Conservation (phyloP, 35 echinoderm and acorn worm species). For the Apostichopus japonicus region DNA sequence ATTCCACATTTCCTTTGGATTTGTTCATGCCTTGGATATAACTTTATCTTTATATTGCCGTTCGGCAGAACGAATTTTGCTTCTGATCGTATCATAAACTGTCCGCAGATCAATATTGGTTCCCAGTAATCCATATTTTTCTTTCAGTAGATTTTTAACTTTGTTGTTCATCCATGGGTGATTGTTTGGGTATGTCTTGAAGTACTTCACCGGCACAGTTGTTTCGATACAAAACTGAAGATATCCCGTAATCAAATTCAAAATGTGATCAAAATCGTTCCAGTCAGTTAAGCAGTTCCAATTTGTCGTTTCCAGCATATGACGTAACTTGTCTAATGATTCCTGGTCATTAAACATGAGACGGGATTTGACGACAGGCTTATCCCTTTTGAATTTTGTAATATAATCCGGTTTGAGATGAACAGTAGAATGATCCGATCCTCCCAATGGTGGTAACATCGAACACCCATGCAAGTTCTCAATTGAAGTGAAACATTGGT, state of each 20-base stretch:
- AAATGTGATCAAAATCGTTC: not conserved
- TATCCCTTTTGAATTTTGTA: not conserved
- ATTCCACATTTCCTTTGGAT: conserved; percentile 32
- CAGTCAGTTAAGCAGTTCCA: not conserved
- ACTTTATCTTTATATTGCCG: conserved; percentile 20
- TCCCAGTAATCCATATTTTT: too few relatives aligned
- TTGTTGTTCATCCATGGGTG: too few relatives aligned
- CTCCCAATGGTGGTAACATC: not conserved
- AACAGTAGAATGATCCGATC: conserved; percentile 3
- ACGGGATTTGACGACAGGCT: conserved; percentile 41
- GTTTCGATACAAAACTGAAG: too few relatives aligned
- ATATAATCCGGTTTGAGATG: conserved; percentile 12
- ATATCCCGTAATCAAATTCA: not conserved
- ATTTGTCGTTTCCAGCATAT: conserved; percentile 27
- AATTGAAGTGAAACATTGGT: conserved; percentile 29
- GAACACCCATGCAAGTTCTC: not conserved
- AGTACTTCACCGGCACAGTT: too few relatives aligned
- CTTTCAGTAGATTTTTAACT: too few relatives aligned
- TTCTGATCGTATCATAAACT: not conserved
- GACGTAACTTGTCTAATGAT: conserved; percentile 2
- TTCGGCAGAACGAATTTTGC: not conserved
- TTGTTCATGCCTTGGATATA: conserved; percentile 9
- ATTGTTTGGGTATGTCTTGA: too few relatives aligned
- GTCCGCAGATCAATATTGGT: too few relatives aligned
- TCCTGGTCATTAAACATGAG: conserved; percentile 7